phyloP scores from a whole-genome alignment of 2,888 invertebrate genomes.

The Troglohyphantes excavatus region DNA sequence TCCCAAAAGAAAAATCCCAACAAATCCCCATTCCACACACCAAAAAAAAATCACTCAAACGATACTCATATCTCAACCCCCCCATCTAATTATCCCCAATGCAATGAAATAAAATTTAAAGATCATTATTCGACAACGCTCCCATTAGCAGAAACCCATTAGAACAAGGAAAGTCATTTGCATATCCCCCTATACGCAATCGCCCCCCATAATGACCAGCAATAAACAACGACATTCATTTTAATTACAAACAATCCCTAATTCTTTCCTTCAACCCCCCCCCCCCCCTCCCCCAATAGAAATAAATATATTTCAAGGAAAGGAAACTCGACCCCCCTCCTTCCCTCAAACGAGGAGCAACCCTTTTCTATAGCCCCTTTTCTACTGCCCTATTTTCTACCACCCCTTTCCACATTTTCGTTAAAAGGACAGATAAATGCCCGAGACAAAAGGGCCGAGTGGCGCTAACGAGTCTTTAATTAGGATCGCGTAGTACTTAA shows the following conservation, averaged over 20 bases:
- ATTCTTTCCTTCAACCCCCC: slow-evolving; percentile 68
- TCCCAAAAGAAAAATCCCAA: neutral
- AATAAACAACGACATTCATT: slow-evolving; percentile 76
- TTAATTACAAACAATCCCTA: slow-evolving; percentile 77
- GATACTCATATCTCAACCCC: neutral
- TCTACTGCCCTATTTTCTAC: too few relatives aligned
- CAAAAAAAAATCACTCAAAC: neutral
- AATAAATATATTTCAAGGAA: slow-evolving; percentile 53
- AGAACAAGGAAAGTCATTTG: slow-evolving; percentile 50
- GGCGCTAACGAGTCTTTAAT: slow-evolving; percentile 77
- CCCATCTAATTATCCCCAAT: too few relatives aligned
- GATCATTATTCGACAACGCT: slow-evolving; percentile 21
- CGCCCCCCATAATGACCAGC: slow-evolving; percentile 60
- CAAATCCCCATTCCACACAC: too few relatives aligned
- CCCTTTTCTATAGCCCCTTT: too few relatives aligned
- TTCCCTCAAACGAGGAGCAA: too few relatives aligned
- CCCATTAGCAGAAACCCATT: slow-evolving; percentile 29
- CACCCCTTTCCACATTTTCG: too few relatives aligned
- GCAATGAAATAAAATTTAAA: slow-evolving; percentile 30
- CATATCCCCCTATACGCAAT: slow-evolving; percentile 34
- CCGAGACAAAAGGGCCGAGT: slow-evolving; percentile 67
- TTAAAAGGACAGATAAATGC: slow-evolving; percentile 64
- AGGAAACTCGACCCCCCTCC: slow-evolving; percentile 29
- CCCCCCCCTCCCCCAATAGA: slow-evolving; percentile 14
- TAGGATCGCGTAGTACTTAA: slow-evolving; percentile 73